Evolutionary conservation across 2,888 invertebrate species (phyloP).

Genomic region (Rhagonycha lutea): DNA sequence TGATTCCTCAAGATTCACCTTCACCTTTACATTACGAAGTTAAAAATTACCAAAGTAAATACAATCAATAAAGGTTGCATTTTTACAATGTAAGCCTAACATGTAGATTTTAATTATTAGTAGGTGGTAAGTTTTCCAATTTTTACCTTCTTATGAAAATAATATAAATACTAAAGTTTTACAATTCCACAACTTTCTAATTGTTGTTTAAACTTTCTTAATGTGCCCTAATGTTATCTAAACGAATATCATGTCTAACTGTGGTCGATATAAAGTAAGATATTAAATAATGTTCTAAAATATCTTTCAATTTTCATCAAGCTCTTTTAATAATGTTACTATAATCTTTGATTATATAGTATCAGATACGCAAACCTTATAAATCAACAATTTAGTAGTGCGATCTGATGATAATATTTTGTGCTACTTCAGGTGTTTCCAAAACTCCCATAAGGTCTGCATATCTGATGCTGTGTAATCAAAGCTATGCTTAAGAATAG

Average conservation of each 20-base stretch:
- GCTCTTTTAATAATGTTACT: background rate
- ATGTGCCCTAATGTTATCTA: background rate
- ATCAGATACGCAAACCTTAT: too few species aligned
- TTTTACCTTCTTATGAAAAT: background rate
- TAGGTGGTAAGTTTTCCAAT: background rate
- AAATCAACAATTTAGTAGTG: too few species aligned
- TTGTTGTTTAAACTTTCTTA: background rate
- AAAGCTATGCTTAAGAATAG: background rate
- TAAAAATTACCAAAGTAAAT: conserved; percentile 47
- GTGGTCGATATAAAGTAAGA: background rate
- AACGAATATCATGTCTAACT: background rate
- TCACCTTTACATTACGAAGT: conserved; percentile 46
- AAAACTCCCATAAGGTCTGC: too few species aligned
- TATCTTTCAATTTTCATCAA: background rate
- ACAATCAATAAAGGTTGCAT: conserved; percentile 44
- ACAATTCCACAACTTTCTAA: background rate
- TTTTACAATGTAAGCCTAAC: conserved; percentile 35
- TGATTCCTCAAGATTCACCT: conserved; percentile 50
- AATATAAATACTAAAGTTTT: background rate
- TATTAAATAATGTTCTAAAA: background rate
- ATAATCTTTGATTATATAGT: background rate
- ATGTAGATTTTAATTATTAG: background rate
- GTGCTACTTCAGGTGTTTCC: too few species aligned
- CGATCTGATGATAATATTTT: too few species aligned
- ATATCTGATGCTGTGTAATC: too few species aligned